Conservation (phyloP, 2,797 vertebrate genomes). For the Xenentodon cancila region DNA sequence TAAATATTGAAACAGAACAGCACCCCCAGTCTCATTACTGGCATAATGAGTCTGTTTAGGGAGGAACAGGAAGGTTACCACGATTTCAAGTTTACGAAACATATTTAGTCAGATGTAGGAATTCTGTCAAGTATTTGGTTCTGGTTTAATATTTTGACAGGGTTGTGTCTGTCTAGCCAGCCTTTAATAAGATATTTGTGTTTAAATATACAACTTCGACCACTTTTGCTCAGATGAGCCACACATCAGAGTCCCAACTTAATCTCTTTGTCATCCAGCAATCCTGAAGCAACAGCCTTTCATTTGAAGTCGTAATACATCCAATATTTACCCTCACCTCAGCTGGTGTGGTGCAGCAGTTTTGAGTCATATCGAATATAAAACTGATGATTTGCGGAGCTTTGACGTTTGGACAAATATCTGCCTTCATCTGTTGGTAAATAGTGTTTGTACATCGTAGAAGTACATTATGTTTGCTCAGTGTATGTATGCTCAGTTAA, state of each 20-base stretch:
- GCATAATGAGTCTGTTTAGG: slow-evolving; percentile 62
- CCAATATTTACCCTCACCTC: background rate
- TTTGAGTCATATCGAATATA: background rate
- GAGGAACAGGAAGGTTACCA: slow-evolving; percentile 49
- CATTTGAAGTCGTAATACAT: background rate
- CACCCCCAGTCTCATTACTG: slow-evolving; percentile 66
- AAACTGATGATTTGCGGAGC: too few relatives aligned
- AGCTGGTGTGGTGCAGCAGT: background rate
- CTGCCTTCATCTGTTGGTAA: too few relatives aligned
- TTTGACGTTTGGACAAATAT: too few relatives aligned
- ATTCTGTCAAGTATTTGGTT: slow-evolving; percentile 46
- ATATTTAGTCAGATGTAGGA: slow-evolving; percentile 40
- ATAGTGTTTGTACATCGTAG: too few relatives aligned
- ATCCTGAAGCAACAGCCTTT: slow-evolving; percentile 1
- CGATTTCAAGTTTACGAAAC: slow-evolving; percentile 51
- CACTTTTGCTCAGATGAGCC: background rate
- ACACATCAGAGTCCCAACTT: too few relatives aligned
- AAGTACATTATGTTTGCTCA: too few relatives aligned
- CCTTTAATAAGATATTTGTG: slow-evolving; percentile 2
- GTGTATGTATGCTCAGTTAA: too few relatives aligned
- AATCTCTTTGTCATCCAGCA: background rate
- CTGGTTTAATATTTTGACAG: slow-evolving; percentile 38
- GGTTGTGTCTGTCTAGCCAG: slow-evolving; percentile 5
- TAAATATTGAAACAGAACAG: slow-evolving; percentile 77
- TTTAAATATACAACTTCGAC: background rate